Evolutionary conservation across 2,888 invertebrate species (phyloP).

Genomic region (Lysandra bellargus): DNA sequence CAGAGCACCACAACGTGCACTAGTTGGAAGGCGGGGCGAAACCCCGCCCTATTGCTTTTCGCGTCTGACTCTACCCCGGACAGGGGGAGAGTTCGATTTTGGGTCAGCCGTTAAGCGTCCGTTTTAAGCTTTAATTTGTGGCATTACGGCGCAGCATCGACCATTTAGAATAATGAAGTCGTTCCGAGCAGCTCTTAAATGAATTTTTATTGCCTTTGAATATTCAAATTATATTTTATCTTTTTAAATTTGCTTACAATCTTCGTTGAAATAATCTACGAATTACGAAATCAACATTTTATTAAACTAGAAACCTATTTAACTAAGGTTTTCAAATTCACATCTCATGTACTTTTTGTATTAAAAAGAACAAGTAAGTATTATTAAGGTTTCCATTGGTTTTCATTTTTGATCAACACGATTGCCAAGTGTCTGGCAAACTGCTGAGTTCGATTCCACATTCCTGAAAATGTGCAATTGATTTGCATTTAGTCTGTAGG

Average conservation of each 20-base stretch:
- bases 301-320: not conserved
- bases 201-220: slow-evolving; percentile 47
- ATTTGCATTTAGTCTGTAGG: not conserved
- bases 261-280: no score
- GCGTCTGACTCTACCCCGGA: slow-evolving; percentile 59
- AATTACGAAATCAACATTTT: no score
- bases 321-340: not conserved
- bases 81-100: slow-evolving; percentile 71
- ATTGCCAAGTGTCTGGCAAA: not conserved
- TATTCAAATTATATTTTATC: slow-evolving; percentile 30
- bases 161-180: slow-evolving; percentile 75
- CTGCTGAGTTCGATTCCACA: not conserved
- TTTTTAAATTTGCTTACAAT: not conserved
- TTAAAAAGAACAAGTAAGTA: no score
- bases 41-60: slow-evolving; percentile 77
- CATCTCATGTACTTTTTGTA: no score
- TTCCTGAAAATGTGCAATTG: not conserved
- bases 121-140: slow-evolving; percentile 81
- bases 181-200: slow-evolving; percentile 61
- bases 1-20: slow-evolving; percentile 55
- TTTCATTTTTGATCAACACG: not conserved
- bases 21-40: slow-evolving; percentile 65
- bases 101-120: slow-evolving; percentile 80
- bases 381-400: no score
- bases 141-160: slow-evolving; percentile 69